These are phyloP conservation scores for Chaetops frenatus DNA, from an alignment of 2,113 vertebrate species.

Conservation along the genomic window DNA sequence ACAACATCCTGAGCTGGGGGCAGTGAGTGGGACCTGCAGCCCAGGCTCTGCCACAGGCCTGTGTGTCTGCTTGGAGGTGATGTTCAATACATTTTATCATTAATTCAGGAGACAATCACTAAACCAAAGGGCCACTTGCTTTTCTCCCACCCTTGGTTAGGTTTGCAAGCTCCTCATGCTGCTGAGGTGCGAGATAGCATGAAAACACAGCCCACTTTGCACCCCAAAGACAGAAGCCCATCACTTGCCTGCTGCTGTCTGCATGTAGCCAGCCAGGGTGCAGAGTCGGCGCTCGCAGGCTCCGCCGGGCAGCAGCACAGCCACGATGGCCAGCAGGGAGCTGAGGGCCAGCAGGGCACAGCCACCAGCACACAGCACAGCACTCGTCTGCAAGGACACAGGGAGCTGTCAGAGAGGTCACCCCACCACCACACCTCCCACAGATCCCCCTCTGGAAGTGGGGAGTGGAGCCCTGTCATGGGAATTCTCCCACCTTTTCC, in stretches of 20 bases:
- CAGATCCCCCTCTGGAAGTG: not conserved
- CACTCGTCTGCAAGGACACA: slow-evolving; percentile 82
- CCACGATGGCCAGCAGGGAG: slow-evolving; percentile 87
- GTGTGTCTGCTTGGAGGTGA: accelerated
- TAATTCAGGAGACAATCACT: not conserved
- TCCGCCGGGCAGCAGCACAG: slow-evolving; percentile 86
- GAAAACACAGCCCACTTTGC: not conserved
- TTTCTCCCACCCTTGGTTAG: not conserved
- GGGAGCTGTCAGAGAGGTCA: not conserved
- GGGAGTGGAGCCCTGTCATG: not conserved
- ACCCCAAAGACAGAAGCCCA: not conserved
- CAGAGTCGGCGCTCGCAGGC: slow-evolving; percentile 86
- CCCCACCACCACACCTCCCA: accelerated
- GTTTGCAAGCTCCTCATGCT: not conserved
- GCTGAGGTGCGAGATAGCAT: not conserved
- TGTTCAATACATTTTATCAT: not conserved
- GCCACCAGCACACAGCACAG: slow-evolving; percentile 86
- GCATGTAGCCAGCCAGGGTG: slow-evolving; percentile 91
- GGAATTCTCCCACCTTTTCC: not conserved
- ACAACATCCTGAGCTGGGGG: not conserved
- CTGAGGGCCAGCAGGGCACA: slow-evolving; percentile 86
- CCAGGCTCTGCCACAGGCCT: not conserved
- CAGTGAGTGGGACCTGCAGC: not conserved
- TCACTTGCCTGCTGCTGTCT: slow-evolving; percentile 86
- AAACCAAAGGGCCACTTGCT: not conserved